These are phyloP conservation scores for Austrofundulus limnaeus DNA, from an alignment of 2,113 vertebrate genomes.

Conservation along the genomic window DNA sequence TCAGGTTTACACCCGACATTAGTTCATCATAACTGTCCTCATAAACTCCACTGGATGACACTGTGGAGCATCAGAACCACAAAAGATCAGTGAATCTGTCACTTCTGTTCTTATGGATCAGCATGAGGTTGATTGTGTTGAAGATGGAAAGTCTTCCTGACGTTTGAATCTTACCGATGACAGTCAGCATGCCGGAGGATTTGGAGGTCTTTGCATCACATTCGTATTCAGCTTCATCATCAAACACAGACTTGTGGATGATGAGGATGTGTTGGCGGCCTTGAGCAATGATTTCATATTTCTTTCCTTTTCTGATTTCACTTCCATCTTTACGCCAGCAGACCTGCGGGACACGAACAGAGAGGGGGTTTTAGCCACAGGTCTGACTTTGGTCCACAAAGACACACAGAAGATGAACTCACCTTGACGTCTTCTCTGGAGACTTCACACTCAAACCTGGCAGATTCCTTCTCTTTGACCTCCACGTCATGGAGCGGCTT, in stretches of 20 bases:
- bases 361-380: not conserved
- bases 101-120: too few relatives aligned
- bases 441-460: slow-evolving; percentile 96
- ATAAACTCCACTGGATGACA: too few relatives aligned
- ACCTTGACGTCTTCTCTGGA: slow-evolving; percentile 91
- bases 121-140: too few relatives aligned
- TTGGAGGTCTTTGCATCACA: slow-evolving; percentile 92
- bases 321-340: slow-evolving; percentile 95
- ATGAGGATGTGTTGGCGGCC: slow-evolving; percentile 89
- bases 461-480: slow-evolving; percentile 93
- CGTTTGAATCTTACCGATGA: slow-evolving; percentile 88
- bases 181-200: slow-evolving; percentile 94
- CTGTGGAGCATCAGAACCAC: too few relatives aligned
- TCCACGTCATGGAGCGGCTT: slow-evolving; percentile 93
- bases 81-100: too few relatives aligned
- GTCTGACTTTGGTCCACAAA: not conserved
- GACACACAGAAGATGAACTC: not conserved
- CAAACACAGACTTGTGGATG: slow-evolving; percentile 90
- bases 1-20: too few relatives aligned
- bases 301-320: slow-evolving; percentile 98
- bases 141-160: too few relatives aligned
- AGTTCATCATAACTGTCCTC: too few relatives aligned
- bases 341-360: slow-evolving; percentile 77
- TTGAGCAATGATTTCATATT: slow-evolving; percentile 93
- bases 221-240: slow-evolving; percentile 97